phyloP scores from a whole-genome alignment of 2,888 invertebrate species.

The Cephonodes hylas region DNA sequence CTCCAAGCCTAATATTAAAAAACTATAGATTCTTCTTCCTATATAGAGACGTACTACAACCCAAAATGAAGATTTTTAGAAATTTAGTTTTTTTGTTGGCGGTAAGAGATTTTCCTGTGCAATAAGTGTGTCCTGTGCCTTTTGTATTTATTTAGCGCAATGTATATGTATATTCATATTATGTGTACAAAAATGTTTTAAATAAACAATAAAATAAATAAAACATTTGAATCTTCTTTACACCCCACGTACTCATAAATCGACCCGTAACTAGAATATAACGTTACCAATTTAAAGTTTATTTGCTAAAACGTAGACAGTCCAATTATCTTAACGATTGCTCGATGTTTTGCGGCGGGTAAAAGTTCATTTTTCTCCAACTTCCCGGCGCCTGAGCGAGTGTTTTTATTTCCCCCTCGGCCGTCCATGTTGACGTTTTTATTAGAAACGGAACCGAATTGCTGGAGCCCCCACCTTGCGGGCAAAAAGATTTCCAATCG shows the following conservation, averaged over 20 bases:
- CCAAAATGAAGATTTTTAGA: no score
- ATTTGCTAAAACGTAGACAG: background rate
- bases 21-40: no score
- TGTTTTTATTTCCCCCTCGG: background rate
- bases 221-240: no score
- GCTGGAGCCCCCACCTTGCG: background rate
- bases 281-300: background rate
- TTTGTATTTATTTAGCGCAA: no score
- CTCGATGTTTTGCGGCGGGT: background rate
- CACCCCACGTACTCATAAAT: background rate
- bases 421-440: constrained; percentile 22
- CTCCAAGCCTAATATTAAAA: no score
- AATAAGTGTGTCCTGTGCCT: no score
- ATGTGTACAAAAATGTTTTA: no score
- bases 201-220: no score
- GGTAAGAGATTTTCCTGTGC: no score
- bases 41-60: no score
- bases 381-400: background rate
- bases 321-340: background rate
- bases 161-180: no score
- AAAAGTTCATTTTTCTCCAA: background rate
- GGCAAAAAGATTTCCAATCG: constrained; percentile 1
- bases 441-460: constrained; percentile 31
- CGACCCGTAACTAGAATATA: background rate
- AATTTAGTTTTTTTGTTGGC: no score